Percentiles rank a stretch among this genome's conserved stretches.
phyloP scores from a whole-genome alignment of 1,140 invertebrate genomes.

The Theocolax elegans region DNA sequence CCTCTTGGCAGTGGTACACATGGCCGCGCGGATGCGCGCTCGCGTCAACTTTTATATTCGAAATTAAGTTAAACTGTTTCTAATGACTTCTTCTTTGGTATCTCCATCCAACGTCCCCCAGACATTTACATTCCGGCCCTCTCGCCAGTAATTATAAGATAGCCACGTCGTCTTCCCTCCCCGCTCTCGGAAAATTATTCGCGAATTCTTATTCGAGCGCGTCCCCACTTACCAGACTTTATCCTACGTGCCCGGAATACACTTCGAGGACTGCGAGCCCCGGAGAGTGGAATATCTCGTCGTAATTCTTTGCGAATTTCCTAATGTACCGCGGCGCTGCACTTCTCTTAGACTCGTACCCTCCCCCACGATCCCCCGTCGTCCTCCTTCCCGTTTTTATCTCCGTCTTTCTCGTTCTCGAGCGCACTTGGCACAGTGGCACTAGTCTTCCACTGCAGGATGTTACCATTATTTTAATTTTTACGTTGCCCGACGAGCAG shows the following conservation, averaged over 20 bases:
- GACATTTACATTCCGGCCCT: conserved; percentile 40
- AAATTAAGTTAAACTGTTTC: conserved; percentile 44
- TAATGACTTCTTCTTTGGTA: conserved; percentile 42
- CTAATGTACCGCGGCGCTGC: conserved; percentile 42
- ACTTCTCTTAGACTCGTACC: not conserved
- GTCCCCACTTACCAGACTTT: conserved; percentile 49
- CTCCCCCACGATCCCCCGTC: not conserved
- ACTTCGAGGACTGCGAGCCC: not conserved
- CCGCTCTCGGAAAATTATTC: conserved; percentile 48
- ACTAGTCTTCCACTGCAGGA: not conserved
- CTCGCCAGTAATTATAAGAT: conserved; percentile 52
- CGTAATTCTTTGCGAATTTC: conserved; percentile 53
- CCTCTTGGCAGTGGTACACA: not conserved
- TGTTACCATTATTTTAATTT: conserved; percentile 42
- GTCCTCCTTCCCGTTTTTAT: not conserved
- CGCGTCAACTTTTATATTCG: conserved; percentile 40
- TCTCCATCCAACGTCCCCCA: conserved; percentile 1
- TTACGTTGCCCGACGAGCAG: not conserved
- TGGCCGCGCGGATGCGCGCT: not conserved
- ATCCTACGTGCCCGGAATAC: conserved; percentile 52
- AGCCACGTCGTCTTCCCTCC: conserved; percentile 40
- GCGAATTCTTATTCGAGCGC: conserved; percentile 52
- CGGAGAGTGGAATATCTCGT: conserved; percentile 42
- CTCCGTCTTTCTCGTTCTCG: not conserved
- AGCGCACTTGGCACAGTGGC: not conserved